phyloP scores from a whole-genome alignment of 1,140 invertebrate species.

The Vanessa tameamea region DNA sequence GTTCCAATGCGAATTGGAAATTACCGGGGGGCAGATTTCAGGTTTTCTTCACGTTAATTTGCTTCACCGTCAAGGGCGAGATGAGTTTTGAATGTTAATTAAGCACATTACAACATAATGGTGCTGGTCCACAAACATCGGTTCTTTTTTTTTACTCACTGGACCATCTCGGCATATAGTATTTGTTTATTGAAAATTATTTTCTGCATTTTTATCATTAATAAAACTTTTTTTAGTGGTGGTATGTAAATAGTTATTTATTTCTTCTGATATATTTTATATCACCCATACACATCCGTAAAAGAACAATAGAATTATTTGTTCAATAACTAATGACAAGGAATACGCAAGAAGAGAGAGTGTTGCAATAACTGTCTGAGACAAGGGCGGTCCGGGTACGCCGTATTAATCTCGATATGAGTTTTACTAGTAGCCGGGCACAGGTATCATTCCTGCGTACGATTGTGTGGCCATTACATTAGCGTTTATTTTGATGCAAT shows the following conservation, averaged over 20 bases:
- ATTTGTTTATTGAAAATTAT: neutral
- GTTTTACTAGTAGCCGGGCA: slow-evolving; percentile 25
- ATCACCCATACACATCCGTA: no score
- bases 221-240: no score
- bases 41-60: no score
- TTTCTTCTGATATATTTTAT: neutral
- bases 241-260: neutral
- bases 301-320: neutral
- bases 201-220: neutral
- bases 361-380: slow-evolving; percentile 4
- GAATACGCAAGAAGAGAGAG: slow-evolving; percentile 6
- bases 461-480: slow-evolving; percentile 1
- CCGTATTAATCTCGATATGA: slow-evolving; percentile 33
- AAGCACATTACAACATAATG: no score
- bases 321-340: neutral
- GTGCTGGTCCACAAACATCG: no score
- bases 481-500: slow-evolving; percentile 5
- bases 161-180: no score
- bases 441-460: slow-evolving; percentile 14
- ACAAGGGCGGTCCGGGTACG: slow-evolving; percentile 16
- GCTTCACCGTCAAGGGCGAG: no score
- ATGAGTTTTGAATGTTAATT: no score
- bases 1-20: no score
- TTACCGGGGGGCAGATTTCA: no score
- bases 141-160: no score